These are phyloP conservation scores for Bruchidius siliquastri DNA, from an alignment of 2,888 invertebrate genomes.

Conservation along the genomic window DNA sequence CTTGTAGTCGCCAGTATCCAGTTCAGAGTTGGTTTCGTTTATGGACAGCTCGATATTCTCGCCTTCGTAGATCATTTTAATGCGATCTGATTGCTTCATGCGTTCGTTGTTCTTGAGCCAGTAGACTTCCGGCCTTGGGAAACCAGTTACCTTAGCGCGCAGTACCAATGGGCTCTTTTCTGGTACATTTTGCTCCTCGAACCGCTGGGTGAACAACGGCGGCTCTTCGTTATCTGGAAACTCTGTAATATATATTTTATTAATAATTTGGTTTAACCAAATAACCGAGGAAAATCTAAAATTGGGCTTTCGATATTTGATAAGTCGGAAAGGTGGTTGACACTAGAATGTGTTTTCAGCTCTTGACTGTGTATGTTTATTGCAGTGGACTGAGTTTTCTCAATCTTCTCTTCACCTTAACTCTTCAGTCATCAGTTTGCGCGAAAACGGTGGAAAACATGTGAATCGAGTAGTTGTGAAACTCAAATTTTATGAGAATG, in stretches of 20 bases:
- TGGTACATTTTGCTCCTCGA: constrained; percentile 78
- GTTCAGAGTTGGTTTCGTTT: constrained; percentile 74
- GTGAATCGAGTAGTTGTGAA: too few species aligned
- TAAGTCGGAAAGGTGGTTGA: too few species aligned
- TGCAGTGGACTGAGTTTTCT: too few species aligned
- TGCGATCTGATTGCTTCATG: constrained; percentile 68
- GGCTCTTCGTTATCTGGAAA: constrained; percentile 64
- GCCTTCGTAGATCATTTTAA: constrained; percentile 76
- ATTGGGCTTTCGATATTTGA: too few species aligned
- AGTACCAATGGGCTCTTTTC: constrained; percentile 74
- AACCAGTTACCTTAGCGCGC: constrained; percentile 80
- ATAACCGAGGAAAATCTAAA: too few species aligned
- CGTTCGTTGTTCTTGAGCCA: constrained; percentile 87
- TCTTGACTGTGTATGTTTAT: too few species aligned
- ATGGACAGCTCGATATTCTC: constrained; percentile 79
- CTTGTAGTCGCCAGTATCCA: constrained; percentile 88
- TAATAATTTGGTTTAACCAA: too few species aligned
- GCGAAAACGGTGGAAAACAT: too few species aligned
- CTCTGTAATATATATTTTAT: constrained; percentile 53
- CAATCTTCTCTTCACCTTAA: too few species aligned
- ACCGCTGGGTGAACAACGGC: constrained; percentile 81
- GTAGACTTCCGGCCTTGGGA: constrained; percentile 82
- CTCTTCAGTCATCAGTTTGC: too few species aligned
- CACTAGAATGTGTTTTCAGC: too few species aligned
- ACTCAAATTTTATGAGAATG: too few species aligned